Conservation (phyloP, 35 echinoderm and acorn worm genomes). For the Chiridota heheva region DNA sequence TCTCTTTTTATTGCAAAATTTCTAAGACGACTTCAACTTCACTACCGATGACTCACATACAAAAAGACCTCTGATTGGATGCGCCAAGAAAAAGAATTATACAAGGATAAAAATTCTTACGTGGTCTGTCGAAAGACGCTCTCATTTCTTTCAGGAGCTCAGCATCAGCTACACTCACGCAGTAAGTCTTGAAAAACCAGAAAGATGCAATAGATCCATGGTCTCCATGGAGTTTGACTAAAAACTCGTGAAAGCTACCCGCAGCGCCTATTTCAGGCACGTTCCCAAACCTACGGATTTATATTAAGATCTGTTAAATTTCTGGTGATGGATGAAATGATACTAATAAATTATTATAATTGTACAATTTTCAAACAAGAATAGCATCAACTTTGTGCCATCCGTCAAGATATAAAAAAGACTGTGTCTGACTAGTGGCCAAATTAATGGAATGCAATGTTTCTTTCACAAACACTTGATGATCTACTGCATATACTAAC, state of each 20-base stretch:
- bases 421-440: no score
- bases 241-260: slow-evolving; percentile 74
- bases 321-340: neutral
- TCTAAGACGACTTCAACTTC: no score
- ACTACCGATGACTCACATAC: no score
- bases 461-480: no score
- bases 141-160: slow-evolving; percentile 78
- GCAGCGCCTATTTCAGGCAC: slow-evolving; percentile 57
- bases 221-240: slow-evolving; percentile 52
- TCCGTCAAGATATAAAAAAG: no score
- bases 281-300: slow-evolving; percentile 37
- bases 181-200: slow-evolving; percentile 53
- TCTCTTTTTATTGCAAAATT: no score
- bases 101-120: no score
- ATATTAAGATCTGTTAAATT: neutral
- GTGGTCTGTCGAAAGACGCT: slow-evolving; percentile 72
- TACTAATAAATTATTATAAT: neutral
- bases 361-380: neutral
- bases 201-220: slow-evolving; percentile 77
- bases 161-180: slow-evolving; percentile 73
- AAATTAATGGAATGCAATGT: no score
- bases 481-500: no score
- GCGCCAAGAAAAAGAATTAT: no score
- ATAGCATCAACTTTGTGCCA: neutral
- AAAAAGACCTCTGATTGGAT: no score